These are phyloP conservation scores for Spondyliosoma cantharus DNA, from an alignment of 2,797 vertebrate genomes.

Conservation along the genomic window DNA sequence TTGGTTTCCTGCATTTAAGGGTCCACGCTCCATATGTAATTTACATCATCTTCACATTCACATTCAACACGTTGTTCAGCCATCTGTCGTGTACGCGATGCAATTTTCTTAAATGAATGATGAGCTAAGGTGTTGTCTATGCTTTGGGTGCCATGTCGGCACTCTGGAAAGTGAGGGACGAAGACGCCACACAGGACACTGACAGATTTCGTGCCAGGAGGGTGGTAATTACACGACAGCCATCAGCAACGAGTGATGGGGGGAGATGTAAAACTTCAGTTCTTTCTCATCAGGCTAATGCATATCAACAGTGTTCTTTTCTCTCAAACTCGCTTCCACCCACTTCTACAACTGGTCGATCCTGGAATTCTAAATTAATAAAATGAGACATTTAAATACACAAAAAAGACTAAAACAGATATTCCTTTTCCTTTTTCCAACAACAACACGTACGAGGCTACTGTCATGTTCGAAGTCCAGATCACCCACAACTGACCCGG, in stretches of 20 bases:
- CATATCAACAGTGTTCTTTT: background rate
- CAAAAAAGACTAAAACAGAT: too few species aligned
- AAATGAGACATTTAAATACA: too few species aligned
- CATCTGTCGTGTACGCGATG: background rate
- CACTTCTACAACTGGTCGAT: too few species aligned
- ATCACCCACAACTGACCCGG: too few species aligned
- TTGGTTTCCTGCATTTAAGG: constrained; percentile 1
- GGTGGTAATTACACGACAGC: background rate
- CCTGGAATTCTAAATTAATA: too few species aligned
- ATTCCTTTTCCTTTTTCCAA: too few species aligned
- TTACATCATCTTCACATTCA: background rate
- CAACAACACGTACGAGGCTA: too few species aligned
- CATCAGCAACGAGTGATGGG: background rate
- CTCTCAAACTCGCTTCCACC: background rate
- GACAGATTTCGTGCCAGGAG: constrained; percentile 8
- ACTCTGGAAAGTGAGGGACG: constrained; percentile 10
- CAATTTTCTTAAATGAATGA: background rate
- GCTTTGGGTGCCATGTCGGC: background rate
- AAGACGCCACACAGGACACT: constrained; percentile 18
- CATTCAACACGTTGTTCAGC: background rate
- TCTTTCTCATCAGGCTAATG: background rate
- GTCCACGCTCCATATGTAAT: background rate
- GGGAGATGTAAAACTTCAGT: background rate
- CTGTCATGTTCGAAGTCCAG: too few species aligned
- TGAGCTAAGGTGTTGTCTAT: background rate